Evolutionary conservation across 37 sponge, comb jelly and placozoan species (phyloP).

Genomic region (Lycopodina hypogea): DNA sequence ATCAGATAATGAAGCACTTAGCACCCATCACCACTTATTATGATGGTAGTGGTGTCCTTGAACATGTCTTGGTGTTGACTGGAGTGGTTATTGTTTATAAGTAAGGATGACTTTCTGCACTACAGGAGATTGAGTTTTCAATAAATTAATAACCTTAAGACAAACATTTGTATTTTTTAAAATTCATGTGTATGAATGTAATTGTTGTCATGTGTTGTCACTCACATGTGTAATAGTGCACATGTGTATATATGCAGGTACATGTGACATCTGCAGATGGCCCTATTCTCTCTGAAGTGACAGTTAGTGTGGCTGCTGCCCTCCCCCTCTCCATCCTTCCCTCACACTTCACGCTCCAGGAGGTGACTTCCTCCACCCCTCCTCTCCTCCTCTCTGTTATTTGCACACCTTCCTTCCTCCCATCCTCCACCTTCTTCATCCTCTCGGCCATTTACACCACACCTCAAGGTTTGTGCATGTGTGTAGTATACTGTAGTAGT

Average conservation of each 20-base stretch:
- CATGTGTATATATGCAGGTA: not conserved
- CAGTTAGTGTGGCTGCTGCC: conserved; percentile 3
- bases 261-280: not conserved
- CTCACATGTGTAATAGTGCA: not conserved
- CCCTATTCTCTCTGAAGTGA: conserved; percentile 26
- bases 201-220: too few species aligned
- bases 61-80: not conserved
- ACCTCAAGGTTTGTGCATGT: conserved; percentile 4
- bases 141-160: too few species aligned
- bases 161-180: too few species aligned
- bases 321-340: conserved; percentile 58
- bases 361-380: conserved; percentile 7
- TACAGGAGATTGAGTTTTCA: too few species aligned
- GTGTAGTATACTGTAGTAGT: too few species aligned
- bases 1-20: too few species aligned
- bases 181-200: not conserved
- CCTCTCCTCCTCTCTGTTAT: conserved; percentile 33
- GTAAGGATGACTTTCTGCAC: too few species aligned
- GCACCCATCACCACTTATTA: too few species aligned
- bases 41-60: not conserved
- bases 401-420: conserved; percentile 38
- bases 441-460: conserved; percentile 38
- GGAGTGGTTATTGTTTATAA: not conserved
- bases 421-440: conserved; percentile 15
- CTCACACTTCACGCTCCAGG: conserved; percentile 26